Conservation (phyloP, 2,888 invertebrate species). For the Frankliniella intonsa region DNA sequence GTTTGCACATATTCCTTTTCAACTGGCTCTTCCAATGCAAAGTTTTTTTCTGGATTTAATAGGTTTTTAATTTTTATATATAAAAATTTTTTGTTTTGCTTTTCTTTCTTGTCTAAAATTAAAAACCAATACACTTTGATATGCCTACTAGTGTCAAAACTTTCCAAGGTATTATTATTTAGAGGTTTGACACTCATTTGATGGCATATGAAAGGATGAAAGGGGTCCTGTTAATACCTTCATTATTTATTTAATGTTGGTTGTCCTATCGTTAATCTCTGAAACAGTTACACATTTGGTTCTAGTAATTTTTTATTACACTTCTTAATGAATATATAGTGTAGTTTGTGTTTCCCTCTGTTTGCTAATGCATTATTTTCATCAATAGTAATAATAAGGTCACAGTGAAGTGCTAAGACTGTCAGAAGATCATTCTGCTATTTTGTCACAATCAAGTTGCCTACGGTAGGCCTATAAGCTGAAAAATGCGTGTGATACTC, state of each 20-base stretch:
- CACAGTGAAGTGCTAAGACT: no score
- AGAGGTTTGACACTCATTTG: neutral
- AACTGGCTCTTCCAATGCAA: neutral
- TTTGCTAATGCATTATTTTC: no score
- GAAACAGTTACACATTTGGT: no score
- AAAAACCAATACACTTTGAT: neutral
- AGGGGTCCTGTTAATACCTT: neutral
- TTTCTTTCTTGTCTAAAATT: neutral
- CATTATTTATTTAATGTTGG: neutral
- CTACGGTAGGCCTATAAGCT: no score
- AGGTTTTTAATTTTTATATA: neutral
- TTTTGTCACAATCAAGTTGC: no score
- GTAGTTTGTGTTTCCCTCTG: no score
- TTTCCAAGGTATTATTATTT: neutral
- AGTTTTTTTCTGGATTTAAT: neutral
- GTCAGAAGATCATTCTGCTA: no score
- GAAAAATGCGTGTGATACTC: no score
- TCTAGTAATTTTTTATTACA: no score
- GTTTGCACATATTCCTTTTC: neutral
- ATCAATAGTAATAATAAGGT: no score
- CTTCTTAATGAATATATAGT: no score
- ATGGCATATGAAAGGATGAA: neutral
- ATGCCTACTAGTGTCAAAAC: neutral
- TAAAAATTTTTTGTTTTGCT: no score
- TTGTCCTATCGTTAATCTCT: neutral